Percentiles rank a stretch among this genome's conserved stretches.
These are phyloP conservation scores for Apostichopus leukothele DNA, from an alignment of 53 echinoderm and acorn worm species.

Conservation along the genomic window DNA sequence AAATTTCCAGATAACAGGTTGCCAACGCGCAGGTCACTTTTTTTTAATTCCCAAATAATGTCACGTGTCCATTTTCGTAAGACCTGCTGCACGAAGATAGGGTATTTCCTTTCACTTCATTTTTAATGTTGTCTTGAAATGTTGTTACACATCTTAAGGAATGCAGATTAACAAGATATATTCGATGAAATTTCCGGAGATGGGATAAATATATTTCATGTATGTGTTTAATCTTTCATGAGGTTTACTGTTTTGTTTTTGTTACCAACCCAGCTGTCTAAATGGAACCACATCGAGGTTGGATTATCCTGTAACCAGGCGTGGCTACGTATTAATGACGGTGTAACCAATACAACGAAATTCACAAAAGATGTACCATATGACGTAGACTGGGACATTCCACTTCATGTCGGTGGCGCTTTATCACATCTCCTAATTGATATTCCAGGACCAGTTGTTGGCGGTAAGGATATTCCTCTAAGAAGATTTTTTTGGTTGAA, in stretches of 20 bases:
- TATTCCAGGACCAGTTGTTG: neutral
- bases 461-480: neutral
- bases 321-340: conserved; percentile 75
- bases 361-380: conserved; percentile 54
- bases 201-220: too few species aligned
- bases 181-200: too few species aligned
- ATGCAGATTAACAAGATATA: too few species aligned
- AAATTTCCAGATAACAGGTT: too few species aligned
- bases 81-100: too few species aligned
- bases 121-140: too few species aligned
- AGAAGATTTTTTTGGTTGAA: neutral
- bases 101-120: too few species aligned
- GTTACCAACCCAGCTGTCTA: conserved; percentile 21
- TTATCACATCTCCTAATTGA: conserved; percentile 59
- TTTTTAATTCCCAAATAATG: too few species aligned
- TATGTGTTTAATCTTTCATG: too few species aligned
- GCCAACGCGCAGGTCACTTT: too few species aligned
- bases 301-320: conserved; percentile 62
- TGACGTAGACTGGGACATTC: conserved; percentile 73
- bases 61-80: too few species aligned
- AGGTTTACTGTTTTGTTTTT: neutral
- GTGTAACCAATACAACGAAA: conserved; percentile 43
- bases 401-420: conserved; percentile 86
- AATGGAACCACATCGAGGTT: conserved; percentile 80
- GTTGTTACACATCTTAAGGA: too few species aligned